Evolutionary conservation across 2,888 invertebrate genomes (phyloP), one percentile per base, ranked within the genome.

Genomic region (Epistrophella euchroma): DNA sequence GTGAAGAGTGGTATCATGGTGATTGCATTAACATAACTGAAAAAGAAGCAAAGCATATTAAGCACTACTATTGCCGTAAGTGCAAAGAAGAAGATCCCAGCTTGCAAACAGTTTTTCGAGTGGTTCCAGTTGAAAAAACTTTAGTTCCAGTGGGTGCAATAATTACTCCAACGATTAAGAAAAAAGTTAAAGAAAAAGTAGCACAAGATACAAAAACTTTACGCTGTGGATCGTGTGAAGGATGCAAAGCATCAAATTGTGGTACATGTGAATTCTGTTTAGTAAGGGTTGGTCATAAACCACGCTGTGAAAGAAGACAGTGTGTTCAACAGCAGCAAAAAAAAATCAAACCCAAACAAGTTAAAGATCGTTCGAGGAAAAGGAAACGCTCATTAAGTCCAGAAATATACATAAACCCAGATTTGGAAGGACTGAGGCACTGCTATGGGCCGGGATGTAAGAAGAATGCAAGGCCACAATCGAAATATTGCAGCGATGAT

Each of bases 1-100:
- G 99, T 91, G 98, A 99, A 92, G 98, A 99, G 92, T 99, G 99
- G 99, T 99, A 98, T 91, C 99, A 99, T 90, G 99, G 99, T 1
- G 98, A 98, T 91, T 99, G 99, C 91, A 98, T 99, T 88, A 97
- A 97, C 89, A 97, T 99, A 88, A 98, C 98, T 0, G 97, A 98
- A 91, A 95, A 96, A 89, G 98, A 98, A 91, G 97, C 99, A 0
- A 98, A 97, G 90, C 95, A 96, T 88, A 99, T 99, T 76, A 97
- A 97, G 90, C 97, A 97, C 89, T 99, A 98, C 90, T 98, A 96
- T 91, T 99, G 99, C 92, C 95, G 96, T 89, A 95, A 95, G 58
- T 98, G 97, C 89, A 94, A 95, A 88, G 96, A 96, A 89, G 97
- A 97, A 90, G 97, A 98, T 91, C 95, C 97, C 0, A 95, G 95